Evolutionary conservation across 2,888 invertebrate genomes (phyloP).

Genomic region (Chrysolina americana): DNA sequence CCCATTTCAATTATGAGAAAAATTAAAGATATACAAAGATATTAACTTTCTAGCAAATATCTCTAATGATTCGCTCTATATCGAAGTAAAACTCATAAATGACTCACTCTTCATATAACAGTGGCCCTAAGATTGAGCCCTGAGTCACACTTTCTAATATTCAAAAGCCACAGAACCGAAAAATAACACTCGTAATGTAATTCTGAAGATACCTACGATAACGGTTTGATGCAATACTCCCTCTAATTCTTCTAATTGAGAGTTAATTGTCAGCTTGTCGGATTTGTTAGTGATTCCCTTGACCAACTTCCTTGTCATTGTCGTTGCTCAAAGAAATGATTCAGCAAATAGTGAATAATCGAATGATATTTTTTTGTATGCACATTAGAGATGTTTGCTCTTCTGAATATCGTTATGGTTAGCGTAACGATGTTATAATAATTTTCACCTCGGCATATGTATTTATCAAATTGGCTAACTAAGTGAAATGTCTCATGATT

Average conservation of each 20-base stretch:
- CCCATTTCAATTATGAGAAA: too few relatives aligned
- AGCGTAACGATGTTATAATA: neutral
- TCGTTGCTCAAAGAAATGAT: neutral
- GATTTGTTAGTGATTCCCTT: neutral
- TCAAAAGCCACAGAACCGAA: too few relatives aligned
- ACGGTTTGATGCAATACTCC: too few relatives aligned
- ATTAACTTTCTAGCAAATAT: too few relatives aligned
- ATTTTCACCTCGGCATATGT: neutral
- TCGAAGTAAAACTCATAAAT: too few relatives aligned
- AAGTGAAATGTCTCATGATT: neutral
- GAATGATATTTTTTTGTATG: neutral
- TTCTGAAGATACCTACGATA: too few relatives aligned
- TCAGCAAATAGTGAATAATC: neutral
- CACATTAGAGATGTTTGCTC: neutral
- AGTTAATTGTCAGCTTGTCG: neutral
- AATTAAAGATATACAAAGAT: too few relatives aligned
- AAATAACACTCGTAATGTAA: too few relatives aligned
- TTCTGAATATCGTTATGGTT: neutral
- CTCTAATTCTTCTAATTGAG: too few relatives aligned
- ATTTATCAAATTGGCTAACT: neutral
- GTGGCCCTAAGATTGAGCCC: too few relatives aligned
- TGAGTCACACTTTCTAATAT: neutral
- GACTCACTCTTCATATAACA: too few relatives aligned
- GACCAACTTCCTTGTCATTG: neutral
- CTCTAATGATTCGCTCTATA: too few relatives aligned